Evolutionary conservation across 2,113 vertebrate species (phyloP).

Genomic region (Podiceps cristatus): DNA sequence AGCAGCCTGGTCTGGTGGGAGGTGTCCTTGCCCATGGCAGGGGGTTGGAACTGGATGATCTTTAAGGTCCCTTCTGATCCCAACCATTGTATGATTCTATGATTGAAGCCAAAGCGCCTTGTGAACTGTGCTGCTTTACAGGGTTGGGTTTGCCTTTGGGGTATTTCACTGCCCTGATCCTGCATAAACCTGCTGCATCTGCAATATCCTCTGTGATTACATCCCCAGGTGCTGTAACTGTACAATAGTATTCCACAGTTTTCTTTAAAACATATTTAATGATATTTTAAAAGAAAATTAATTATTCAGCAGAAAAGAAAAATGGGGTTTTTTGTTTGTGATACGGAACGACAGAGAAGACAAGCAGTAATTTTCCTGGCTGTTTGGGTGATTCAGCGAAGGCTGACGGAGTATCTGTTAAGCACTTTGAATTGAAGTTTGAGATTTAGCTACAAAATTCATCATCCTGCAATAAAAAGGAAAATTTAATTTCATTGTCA

Average conservation of each 20-base stretch:
- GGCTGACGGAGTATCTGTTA: background rate
- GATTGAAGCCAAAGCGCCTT: background rate
- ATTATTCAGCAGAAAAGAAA: background rate
- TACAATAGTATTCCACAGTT: background rate
- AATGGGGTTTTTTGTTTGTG: background rate
- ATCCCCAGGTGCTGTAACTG: background rate
- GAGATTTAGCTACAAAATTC: constrained; percentile 13
- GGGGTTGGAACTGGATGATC: too few relatives aligned
- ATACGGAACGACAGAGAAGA: background rate
- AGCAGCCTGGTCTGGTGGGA: too few relatives aligned
- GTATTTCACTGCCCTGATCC: background rate
- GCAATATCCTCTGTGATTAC: background rate
- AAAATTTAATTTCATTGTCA: background rate
- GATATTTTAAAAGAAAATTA: background rate
- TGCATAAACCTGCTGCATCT: background rate
- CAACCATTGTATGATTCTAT: too few relatives aligned
- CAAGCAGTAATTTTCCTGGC: background rate
- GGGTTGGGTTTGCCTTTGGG: background rate
- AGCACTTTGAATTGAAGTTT: background rate
- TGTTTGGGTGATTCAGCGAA: background rate
- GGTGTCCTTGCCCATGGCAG: too few relatives aligned
- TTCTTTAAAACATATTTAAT: background rate
- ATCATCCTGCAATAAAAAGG: constrained; percentile 2
- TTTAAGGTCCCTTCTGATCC: too few relatives aligned
- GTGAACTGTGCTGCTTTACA: background rate